phyloP scores from a whole-genome alignment of 2,888 invertebrate genomes.

The Cosmia trapezina region DNA sequence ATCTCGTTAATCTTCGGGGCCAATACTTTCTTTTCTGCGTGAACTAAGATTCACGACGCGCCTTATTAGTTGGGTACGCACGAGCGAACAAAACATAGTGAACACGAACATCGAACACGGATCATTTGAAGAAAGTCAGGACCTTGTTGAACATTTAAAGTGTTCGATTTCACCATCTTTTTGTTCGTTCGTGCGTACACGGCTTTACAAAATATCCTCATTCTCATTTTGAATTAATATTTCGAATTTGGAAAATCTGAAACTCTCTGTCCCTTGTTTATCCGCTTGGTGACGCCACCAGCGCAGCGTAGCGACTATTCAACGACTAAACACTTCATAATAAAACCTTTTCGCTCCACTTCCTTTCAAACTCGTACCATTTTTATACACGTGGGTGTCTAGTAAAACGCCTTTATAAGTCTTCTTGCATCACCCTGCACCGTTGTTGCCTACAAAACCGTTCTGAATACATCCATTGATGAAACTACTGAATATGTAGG shows the following conservation, averaged over 20 bases:
- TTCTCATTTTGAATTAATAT: background rate
- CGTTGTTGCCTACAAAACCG: conserved; percentile 37
- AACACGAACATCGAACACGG: no score
- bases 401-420: conserved; percentile 30
- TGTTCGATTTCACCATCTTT: no score
- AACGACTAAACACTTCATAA: conserved; percentile 8
- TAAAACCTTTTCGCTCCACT: conserved; percentile 39
- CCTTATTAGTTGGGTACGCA: no score
- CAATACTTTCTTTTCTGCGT: no score
- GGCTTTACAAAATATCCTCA: no score
- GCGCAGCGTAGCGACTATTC: conserved; percentile 4
- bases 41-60: no score
- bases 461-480: conserved; percentile 60
- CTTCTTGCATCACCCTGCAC: conserved; percentile 50
- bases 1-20: no score
- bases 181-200: no score
- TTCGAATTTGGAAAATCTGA: background rate
- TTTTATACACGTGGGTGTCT: conserved; percentile 18
- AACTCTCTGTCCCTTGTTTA: background rate
- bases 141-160: no score
- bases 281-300: conserved; percentile 6
- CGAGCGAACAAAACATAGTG: no score
- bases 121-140: no score
- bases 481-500: conserved; percentile 58
- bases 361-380: conserved; percentile 23